Percentiles rank a stretch among this genome's conserved stretches.
phyloP scores from a whole-genome alignment of 2,113 vertebrate genomes.

The Sula dactylatra region DNA sequence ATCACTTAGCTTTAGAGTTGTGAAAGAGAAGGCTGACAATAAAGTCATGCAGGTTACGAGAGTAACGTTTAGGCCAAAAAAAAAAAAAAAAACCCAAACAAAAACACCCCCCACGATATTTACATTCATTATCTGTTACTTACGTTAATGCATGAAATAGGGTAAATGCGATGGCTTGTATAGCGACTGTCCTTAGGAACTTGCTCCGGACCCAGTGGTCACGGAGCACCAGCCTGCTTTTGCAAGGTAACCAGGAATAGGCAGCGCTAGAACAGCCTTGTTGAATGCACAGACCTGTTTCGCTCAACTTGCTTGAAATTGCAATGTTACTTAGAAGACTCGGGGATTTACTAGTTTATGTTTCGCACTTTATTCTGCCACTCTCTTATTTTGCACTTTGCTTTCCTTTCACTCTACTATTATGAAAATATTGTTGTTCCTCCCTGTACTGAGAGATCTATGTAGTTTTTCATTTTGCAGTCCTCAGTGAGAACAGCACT shows the following conservation, averaged over 20 bases:
- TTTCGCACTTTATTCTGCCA: not conserved
- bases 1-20: constrained; percentile 61
- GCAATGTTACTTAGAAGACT: not conserved
- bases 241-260: not conserved
- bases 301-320: not conserved
- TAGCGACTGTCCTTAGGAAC: not conserved
- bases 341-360: not conserved
- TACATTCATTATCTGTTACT: not conserved
- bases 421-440: not conserved
- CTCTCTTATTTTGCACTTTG: not conserved
- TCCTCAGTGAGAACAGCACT: not conserved
- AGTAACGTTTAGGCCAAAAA: not conserved
- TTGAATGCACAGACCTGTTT: constrained; percentile 22
- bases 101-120: not conserved
- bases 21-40: not conserved
- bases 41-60: not conserved
- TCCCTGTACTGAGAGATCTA: not conserved
- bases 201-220: not conserved
- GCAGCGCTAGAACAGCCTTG: not conserved
- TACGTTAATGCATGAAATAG: not conserved
- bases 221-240: not conserved
- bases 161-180: not conserved
- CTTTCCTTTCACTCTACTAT: not conserved
- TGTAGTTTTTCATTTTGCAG: not conserved
- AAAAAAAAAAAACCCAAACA: not conserved